Base-by-base conservation (phyloP, 2,113 vertebrate genomes). In the Stegastes partitus region DNA sequence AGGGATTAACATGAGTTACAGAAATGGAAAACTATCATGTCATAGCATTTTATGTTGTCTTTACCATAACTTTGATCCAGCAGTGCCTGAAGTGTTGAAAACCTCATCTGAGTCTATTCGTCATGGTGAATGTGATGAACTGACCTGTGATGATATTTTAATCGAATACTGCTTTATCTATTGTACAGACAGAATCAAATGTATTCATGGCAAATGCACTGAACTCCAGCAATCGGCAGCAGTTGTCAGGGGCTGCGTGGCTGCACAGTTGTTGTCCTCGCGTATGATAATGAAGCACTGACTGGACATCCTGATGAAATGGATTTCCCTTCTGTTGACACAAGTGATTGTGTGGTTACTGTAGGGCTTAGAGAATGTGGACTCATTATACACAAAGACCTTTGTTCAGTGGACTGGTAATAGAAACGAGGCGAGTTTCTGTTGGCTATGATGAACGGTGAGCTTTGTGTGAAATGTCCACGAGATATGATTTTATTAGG, bases 241-340 rank as follows among this genome's bases (percentile, higher is more conserved):
- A 18, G 77, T 54, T 87, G 77, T 72, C 19, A 16, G 51, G 62
- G 73, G 56, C 79, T 66, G 26, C 39, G 39, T 61, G 76, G 45
- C 79, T 74, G 50, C 74, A 50, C 63, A 63, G 84, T 72, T 58
- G 77, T 69, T 88, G 74, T 61, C 72, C 72, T 59, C 12, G 22
- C 65, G 75, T 78, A 83, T 81, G 79, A 62, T 87, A 87, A 91
- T 91, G 81, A 87, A 87, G 73, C 75, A 51, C 70, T 58, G 74
- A 81, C 79, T 93, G 88, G 79, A 76, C 76, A 49, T 89, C 77
- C 61, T 82, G 82, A 87, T 90, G 86, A 82, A 91, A 88, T 90
- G 82, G 85, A 90, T 93, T 92, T 89, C 79, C 81, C 82, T 81
- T 83, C 73, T 89, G 91, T 93, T 93, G 90, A 93, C 92, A 90